Evolutionary conservation across 2,797 vertebrate species (phyloP).

Genomic region (Pantherophis vulpinus): DNA sequence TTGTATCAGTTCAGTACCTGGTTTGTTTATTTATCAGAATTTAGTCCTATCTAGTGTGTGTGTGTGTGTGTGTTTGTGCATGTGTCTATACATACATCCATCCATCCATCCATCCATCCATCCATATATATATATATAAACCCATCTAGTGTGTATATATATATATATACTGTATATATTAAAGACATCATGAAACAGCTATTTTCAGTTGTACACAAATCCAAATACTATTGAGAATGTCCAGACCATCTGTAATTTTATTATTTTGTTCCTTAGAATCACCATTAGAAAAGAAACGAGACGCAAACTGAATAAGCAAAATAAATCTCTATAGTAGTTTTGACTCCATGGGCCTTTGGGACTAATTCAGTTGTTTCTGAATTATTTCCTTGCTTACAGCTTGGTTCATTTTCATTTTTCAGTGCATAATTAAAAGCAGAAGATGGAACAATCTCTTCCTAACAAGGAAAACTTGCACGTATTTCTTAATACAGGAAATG

Average conservation of each 20-base stretch:
- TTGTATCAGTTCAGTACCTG: not conserved
- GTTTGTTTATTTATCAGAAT: not conserved
- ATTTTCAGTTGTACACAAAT: not conserved
- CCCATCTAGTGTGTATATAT: too few species aligned
- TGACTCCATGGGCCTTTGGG: not conserved
- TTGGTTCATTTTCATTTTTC: conserved; percentile 12
- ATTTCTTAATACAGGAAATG: not conserved
- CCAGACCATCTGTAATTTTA: not conserved
- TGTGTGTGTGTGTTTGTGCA: too few species aligned
- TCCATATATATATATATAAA: too few species aligned
- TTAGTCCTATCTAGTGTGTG: not conserved
- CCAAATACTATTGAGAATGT: not conserved
- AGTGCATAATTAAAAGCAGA: not conserved
- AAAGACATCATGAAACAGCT: not conserved
- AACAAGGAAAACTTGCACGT: not conserved
- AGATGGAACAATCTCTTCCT: not conserved
- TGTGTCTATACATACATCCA: too few species aligned
- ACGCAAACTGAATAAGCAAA: not conserved
- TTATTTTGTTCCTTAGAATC: not conserved
- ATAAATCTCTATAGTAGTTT: not conserved
- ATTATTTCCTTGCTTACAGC: conserved; percentile 4
- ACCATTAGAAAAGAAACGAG: not conserved
- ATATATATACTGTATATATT: not conserved
- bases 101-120: too few species aligned
- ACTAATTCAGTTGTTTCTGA: conserved; percentile 9